Evolutionary conservation across 2,797 vertebrate species (phyloP).

Genomic region (Gambelia wislizenii): DNA sequence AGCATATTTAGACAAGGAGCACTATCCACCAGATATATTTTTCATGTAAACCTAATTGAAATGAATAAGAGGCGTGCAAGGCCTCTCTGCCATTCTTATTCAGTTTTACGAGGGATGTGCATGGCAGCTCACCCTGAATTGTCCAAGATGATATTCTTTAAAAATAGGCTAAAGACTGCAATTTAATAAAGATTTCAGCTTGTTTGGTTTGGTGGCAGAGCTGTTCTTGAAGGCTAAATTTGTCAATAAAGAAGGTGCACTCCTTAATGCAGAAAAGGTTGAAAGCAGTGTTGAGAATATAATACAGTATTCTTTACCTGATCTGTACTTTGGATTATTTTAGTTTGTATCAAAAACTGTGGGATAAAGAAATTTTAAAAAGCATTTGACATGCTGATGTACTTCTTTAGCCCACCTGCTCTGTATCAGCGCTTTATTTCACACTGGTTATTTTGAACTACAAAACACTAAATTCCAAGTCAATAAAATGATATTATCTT

Average conservation of each 20-base stretch:
- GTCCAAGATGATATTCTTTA: constrained; percentile 38
- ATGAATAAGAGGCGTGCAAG: neutral
- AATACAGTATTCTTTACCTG: constrained; percentile 29
- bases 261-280: neutral
- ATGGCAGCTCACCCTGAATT: constrained; percentile 17
- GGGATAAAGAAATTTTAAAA: constrained; percentile 53
- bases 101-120: neutral
- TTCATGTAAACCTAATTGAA: neutral
- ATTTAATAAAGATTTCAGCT: constrained; percentile 46
- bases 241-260: constrained; percentile 53
- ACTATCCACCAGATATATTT: neutral
- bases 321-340: constrained; percentile 59
- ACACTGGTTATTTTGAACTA: constrained; percentile 56
- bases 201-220: constrained; percentile 52
- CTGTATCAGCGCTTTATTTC: constrained; percentile 61
- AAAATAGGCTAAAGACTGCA: constrained; percentile 65
- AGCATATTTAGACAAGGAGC: constrained; percentile 8
- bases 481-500: constrained; percentile 42
- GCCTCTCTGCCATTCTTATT: neutral
- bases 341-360: constrained; percentile 41
- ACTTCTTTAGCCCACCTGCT: constrained; percentile 23
- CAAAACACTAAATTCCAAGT: constrained; percentile 65
- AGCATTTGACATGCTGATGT: constrained; percentile 56
- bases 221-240: constrained; percentile 49
- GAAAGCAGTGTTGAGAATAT: constrained; percentile 15